Conservation (phyloP, 2,113 vertebrate species). For the Brachirus orientalis region DNA sequence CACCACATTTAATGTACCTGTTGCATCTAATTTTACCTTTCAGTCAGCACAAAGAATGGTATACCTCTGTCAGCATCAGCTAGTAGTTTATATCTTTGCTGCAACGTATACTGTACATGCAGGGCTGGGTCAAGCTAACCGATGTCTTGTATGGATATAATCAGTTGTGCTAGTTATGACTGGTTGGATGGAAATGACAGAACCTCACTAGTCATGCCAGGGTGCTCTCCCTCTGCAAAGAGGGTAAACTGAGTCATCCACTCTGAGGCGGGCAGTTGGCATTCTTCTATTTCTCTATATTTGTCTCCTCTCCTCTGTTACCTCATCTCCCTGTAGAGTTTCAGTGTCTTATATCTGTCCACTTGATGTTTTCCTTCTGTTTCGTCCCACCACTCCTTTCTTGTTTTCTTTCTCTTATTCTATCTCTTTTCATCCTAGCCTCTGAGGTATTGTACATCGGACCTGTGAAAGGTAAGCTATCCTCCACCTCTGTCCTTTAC, state of each 20-base stretch:
- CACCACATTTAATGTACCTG: not conserved
- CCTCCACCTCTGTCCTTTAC: constrained; percentile 64
- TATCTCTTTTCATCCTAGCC: constrained; percentile 85
- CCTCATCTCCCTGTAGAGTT: constrained; percentile 76
- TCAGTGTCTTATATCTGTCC: constrained; percentile 67
- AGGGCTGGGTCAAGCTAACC: constrained; percentile 48
- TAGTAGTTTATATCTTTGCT: constrained; percentile 31
- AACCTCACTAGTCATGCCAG: constrained; percentile 37
- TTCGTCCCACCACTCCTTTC: constrained; percentile 41
- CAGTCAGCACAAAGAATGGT: constrained; percentile 17
- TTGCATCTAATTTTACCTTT: constrained; percentile 20
- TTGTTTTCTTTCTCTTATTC: constrained; percentile 76
- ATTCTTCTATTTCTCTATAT: constrained; percentile 46
- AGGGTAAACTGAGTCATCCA: constrained; percentile 72
- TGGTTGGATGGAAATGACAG: constrained; percentile 49
- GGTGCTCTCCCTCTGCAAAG: constrained; percentile 27
- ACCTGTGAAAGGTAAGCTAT: constrained; percentile 98
- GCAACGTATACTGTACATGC: constrained; percentile 23
- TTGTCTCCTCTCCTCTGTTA: constrained; percentile 35
- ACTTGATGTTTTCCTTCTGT: constrained; percentile 42
- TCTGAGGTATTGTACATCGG: constrained; percentile 99
- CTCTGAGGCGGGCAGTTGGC: constrained; percentile 45
- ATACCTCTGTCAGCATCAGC: not conserved
- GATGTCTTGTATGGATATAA: constrained; percentile 44
- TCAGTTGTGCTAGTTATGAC: constrained; percentile 33